These are phyloP conservation scores for Brevimyrus niger DNA, from an alignment of 2,113 vertebrate genomes.

Conservation along the genomic window DNA sequence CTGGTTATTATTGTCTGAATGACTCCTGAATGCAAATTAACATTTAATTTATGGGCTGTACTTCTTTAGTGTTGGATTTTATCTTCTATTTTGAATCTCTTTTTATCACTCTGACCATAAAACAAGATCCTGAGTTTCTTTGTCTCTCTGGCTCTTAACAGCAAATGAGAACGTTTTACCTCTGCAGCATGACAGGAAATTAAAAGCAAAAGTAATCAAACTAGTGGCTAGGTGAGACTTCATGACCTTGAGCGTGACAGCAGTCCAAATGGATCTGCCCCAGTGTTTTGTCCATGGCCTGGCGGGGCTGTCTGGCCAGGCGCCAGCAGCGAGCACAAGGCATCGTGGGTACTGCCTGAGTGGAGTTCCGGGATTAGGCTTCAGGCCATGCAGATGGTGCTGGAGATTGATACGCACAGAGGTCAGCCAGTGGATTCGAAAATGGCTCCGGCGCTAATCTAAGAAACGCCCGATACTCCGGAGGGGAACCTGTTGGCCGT, in stretches of 20 bases:
- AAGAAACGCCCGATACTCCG: neutral
- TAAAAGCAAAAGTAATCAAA: neutral
- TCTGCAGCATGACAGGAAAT: neutral
- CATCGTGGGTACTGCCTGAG: neutral
- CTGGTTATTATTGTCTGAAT: neutral
- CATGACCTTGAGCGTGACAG: conserved; percentile 17
- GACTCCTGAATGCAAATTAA: neutral
- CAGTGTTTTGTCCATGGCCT: neutral
- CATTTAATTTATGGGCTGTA: neutral
- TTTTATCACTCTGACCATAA: neutral
- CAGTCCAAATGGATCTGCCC: conserved; percentile 6
- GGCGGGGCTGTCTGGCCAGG: neutral
- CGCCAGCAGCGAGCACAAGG: conserved; percentile 18
- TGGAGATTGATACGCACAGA: conserved; percentile 31
- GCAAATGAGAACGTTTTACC: neutral
- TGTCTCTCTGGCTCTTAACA: neutral
- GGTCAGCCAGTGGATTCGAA: conserved; percentile 35
- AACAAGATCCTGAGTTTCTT: neutral
- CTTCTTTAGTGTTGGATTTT: neutral
- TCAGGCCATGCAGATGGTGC: conserved; percentile 35
- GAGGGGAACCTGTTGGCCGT: neutral
- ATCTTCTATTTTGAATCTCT: neutral
- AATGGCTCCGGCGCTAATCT: conserved; percentile 8
- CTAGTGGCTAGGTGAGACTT: neutral
- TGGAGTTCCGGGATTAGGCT: conserved; percentile 17